A percentile compares a stretch with the other conserved stretches of the same genome.
These are phyloP conservation scores for Chrysogorgia sp. DNA, from an alignment of 92 coral and sea anemone species.

Conservation along the genomic window DNA sequence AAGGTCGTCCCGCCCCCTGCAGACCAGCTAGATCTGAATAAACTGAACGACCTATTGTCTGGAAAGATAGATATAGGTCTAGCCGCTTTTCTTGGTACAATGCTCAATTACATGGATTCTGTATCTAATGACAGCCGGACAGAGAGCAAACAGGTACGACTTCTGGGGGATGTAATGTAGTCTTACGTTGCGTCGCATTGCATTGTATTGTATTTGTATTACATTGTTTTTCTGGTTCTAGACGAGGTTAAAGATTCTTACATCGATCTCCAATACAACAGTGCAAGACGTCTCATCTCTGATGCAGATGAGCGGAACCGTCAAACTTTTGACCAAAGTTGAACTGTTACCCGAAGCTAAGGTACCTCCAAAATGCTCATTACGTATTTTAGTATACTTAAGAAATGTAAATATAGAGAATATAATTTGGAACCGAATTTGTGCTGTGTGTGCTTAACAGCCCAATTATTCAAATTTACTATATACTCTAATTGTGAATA, in stretches of 20 bases:
- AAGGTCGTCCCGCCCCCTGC: neutral
- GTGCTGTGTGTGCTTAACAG: no score
- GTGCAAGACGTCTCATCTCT: constrained; percentile 74
- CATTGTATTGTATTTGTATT: no score
- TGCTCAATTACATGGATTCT: constrained; percentile 51
- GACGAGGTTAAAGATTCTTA: constrained; percentile 80
- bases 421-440: no score
- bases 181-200: no score
- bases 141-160: constrained; percentile 11
- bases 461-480: no score
- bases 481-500: no score
- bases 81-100: constrained; percentile 47
- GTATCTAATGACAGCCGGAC: neutral
- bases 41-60: neutral
- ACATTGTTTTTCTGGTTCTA: constrained; percentile 8
- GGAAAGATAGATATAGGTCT: constrained; percentile 46
- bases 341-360: constrained; percentile 76
- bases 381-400: neutral
- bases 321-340: constrained; percentile 75
- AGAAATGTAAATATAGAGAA: no score
- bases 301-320: constrained; percentile 80
- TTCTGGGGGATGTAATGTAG: neutral
- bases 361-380: constrained; percentile 44
- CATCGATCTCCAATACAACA: constrained; percentile 69
- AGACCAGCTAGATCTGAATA: neutral